phyloP scores from a whole-genome alignment of 2,113 vertebrate genomes.

The Misgurnus mizolepis region DNA sequence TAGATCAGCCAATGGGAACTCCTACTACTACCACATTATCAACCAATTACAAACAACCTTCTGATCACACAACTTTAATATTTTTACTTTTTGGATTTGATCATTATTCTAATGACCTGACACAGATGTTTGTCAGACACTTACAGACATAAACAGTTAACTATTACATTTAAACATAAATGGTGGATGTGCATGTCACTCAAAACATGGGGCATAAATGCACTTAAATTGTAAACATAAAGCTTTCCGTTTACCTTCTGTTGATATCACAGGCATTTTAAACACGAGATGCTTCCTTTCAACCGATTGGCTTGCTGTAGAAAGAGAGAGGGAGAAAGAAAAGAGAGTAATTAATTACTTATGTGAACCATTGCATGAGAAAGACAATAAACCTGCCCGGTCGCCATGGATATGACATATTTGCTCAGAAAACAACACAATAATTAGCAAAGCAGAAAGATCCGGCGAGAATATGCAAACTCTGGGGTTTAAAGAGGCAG shows the following conservation, averaged over 20 bases:
- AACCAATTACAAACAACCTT: constrained; percentile 40
- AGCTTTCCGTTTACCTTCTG: constrained; percentile 87
- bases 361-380: constrained; percentile 99
- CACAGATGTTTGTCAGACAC: neutral
- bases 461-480: constrained; percentile 99
- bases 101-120: neutral
- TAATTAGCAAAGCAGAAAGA: constrained; percentile 99
- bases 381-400: constrained; percentile 99
- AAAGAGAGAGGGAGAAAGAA: constrained; percentile 69
- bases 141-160: neutral
- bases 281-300: constrained; percentile 93
- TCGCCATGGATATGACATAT: constrained; percentile 99
- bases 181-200: constrained; percentile 13
- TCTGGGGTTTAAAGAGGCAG: constrained; percentile 96
- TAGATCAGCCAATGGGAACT: constrained; percentile 1
- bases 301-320: constrained; percentile 99
- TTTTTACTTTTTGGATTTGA: neutral
- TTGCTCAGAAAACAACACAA: constrained; percentile 99
- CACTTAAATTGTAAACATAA: constrained; percentile 54
- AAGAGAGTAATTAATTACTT: constrained; percentile 99
- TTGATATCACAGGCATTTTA: constrained; percentile 82
- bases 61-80: constrained; percentile 5
- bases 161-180: too few species aligned
- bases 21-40: constrained; percentile 33
- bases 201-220: constrained; percentile 14